Evolutionary conservation across 2,113 vertebrate genomes (phyloP).

Genomic region (Daboia siamensis): DNA sequence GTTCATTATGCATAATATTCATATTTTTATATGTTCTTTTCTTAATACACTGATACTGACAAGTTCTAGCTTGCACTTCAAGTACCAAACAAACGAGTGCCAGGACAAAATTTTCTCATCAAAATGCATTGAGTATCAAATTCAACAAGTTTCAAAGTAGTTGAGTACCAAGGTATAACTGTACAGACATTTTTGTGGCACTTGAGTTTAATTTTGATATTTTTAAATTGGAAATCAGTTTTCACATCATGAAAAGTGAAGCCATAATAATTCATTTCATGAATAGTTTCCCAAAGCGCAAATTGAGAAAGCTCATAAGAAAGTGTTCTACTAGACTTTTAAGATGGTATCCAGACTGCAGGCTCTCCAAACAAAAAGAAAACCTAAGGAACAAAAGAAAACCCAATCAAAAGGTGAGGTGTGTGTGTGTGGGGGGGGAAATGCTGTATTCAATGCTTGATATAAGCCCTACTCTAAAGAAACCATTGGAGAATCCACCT

Average conservation of each 20-base stretch:
- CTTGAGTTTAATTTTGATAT: not conserved
- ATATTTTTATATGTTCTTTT: not conserved
- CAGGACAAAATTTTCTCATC: not conserved
- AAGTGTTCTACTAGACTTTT: not conserved
- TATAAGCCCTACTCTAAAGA: not conserved
- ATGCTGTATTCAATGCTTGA: not conserved
- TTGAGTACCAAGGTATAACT: not conserved
- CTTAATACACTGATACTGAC: not conserved
- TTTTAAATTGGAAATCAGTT: not conserved
- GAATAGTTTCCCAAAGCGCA: not conserved
- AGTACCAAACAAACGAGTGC: not conserved
- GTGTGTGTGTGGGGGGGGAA: too few species aligned
- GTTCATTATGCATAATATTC: not conserved
- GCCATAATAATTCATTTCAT: not conserved
- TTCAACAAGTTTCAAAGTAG: not conserved
- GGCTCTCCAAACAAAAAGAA: not conserved
- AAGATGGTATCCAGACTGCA: not conserved
- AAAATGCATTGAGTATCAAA: not conserved
- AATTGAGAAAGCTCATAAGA: not conserved
- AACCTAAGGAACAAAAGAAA: not conserved
- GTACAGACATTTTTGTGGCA: not conserved
- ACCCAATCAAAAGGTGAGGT: not conserved
- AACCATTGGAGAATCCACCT: not conserved
- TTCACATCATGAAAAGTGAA: not conserved
- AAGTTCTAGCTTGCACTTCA: not conserved